These are phyloP conservation scores for Corynorhinus townsendii DNA, from an alignment of 2,113 vertebrate species.

Conservation along the genomic window DNA sequence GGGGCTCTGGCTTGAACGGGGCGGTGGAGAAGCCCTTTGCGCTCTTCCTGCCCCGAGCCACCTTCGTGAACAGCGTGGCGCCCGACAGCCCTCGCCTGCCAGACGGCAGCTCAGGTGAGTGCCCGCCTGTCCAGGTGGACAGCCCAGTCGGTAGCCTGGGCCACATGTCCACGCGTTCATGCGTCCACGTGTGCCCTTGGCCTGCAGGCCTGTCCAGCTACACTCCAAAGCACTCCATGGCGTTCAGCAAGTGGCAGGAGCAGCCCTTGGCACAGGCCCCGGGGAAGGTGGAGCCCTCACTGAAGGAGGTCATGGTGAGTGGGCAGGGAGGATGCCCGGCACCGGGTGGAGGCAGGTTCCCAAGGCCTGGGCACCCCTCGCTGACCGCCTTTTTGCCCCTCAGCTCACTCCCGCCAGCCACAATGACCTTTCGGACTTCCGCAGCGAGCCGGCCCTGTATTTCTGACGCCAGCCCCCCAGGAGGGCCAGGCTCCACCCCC, in stretches of 20 bases:
- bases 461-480: slow-evolving; percentile 82
- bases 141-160: background rate
- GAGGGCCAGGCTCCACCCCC: background rate
- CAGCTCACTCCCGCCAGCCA: slow-evolving; percentile 94
- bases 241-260: slow-evolving; percentile 92
- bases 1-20: background rate
- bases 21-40: slow-evolving; percentile 66
- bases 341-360: fast-evolving
- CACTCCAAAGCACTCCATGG: slow-evolving; percentile 91
- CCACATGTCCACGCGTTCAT: background rate
- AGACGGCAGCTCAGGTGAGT: slow-evolving; percentile 85
- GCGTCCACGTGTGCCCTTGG: fast-evolving
- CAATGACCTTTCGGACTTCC: slow-evolving; percentile 91
- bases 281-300: slow-evolving; percentile 63
- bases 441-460: slow-evolving; percentile 96
- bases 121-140: fast-evolving
- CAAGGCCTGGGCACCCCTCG: fast-evolving
- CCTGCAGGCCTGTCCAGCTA: slow-evolving; percentile 91
- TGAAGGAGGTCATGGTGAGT: slow-evolving; percentile 89
- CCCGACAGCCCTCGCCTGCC: slow-evolving; percentile 65
- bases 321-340: fast-evolving
- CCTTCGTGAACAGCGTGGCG: slow-evolving; percentile 69
- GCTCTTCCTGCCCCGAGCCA: slow-evolving; percentile 84
- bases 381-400: background rate
- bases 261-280: slow-evolving; percentile 81